Conservation (phyloP, 2,888 invertebrate species). For the Scelioninae gen. 1 region DNA sequence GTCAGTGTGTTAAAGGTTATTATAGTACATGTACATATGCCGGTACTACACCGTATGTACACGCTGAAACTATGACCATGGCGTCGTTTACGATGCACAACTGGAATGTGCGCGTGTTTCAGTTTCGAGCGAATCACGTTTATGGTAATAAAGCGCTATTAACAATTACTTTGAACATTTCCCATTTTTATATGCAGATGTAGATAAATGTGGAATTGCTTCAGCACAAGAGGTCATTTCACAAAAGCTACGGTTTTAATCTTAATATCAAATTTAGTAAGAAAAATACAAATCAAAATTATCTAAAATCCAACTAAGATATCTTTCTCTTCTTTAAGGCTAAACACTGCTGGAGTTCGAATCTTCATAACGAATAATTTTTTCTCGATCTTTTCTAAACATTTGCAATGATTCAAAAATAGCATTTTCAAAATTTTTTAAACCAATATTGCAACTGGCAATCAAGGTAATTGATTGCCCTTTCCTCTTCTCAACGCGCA, state of each 20-base stretch:
- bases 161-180: conserved; percentile 58
- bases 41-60: conserved; percentile 61
- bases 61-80: conserved; percentile 63
- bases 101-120: conserved; percentile 61
- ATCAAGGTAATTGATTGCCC: conserved; percentile 48
- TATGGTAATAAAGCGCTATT: conserved; percentile 62
- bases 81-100: conserved; percentile 55
- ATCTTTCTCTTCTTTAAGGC: no score
- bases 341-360: not conserved
- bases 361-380: not conserved
- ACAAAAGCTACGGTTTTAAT: conserved; percentile 14
- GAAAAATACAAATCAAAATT: not conserved
- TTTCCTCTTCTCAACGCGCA: conserved; percentile 36
- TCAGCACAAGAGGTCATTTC: conserved; percentile 6
- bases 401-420: no score
- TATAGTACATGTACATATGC: conserved; percentile 65
- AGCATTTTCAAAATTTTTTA: conserved; percentile 33
- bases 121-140: conserved; percentile 62
- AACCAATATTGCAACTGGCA: conserved; percentile 32
- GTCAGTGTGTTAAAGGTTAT: conserved; percentile 75
- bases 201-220: conserved; percentile 44
- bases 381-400: no score
- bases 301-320: no score
- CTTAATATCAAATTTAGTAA: not conserved
- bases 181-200: conserved; percentile 32